phyloP scores from a whole-genome alignment of 2,113 vertebrate genomes.

The Cyanocitta stelleri region DNA sequence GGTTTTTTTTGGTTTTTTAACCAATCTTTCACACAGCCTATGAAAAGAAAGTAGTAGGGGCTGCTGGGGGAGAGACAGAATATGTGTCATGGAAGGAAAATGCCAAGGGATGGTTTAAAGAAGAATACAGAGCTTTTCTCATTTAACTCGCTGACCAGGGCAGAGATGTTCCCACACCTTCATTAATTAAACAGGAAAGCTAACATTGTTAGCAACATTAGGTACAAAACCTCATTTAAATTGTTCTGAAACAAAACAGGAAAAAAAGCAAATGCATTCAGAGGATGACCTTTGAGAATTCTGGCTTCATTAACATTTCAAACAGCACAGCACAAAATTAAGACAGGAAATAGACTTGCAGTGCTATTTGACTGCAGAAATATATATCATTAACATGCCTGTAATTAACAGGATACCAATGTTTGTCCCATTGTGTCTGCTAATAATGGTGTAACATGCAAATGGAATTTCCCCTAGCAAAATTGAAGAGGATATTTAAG shows the following conservation, averaged over 20 bases:
- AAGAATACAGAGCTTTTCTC: background rate
- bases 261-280: conserved; percentile 49
- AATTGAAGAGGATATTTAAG: background rate
- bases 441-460: conserved; percentile 33
- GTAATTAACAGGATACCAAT: conserved; percentile 61
- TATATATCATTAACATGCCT: conserved; percentile 55
- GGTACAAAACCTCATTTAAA: conserved; percentile 68
- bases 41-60: background rate
- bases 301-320: conserved; percentile 70
- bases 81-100: background rate
- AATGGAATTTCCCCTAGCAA: conserved; percentile 16
- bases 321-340: conserved; percentile 67
- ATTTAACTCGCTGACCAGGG: conserved; percentile 55
- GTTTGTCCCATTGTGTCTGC: conserved; percentile 34
- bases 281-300: conserved; percentile 76
- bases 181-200: conserved; percentile 59
- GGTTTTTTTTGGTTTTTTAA: fast-evolving
- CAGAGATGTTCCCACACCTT: conserved; percentile 23
- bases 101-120: background rate
- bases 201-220: conserved; percentile 58
- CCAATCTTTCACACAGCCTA: conserved; percentile 46
- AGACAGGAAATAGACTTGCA: conserved; percentile 42
- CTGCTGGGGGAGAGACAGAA: background rate
- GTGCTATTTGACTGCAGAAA: conserved; percentile 27
- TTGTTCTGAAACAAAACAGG: conserved; percentile 61